These are phyloP conservation scores for Andrena flavipes DNA, from an alignment of 2,888 invertebrate species.

Conservation along the genomic window DNA sequence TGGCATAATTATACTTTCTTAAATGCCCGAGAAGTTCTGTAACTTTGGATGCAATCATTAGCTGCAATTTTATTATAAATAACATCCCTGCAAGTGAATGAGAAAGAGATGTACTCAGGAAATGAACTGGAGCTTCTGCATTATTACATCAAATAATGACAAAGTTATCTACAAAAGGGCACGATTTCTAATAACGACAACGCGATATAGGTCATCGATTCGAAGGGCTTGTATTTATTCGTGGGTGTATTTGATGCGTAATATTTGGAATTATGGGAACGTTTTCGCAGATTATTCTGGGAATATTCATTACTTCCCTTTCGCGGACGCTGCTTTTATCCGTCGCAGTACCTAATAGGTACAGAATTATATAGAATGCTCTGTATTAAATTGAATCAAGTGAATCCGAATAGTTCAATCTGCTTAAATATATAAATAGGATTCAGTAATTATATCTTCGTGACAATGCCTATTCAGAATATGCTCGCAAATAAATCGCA, in stretches of 20 bases:
- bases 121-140: too few relatives aligned
- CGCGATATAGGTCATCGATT: neutral
- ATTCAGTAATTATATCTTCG: neutral
- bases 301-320: neutral
- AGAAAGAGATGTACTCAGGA: too few relatives aligned
- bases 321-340: neutral
- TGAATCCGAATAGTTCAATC: neutral
- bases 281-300: neutral
- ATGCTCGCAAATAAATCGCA: slow-evolving; percentile 40
- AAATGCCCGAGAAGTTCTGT: too few relatives aligned
- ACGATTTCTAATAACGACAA: neutral
- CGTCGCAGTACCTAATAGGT: neutral
- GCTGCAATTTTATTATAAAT: too few relatives aligned
- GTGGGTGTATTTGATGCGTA: neutral
- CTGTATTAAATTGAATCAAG: neutral
- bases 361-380: neutral
- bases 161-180: neutral
- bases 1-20: too few relatives aligned
- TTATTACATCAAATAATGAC: too few relatives aligned
- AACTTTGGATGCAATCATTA: too few relatives aligned
- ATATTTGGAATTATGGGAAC: neutral
- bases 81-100: too few relatives aligned
- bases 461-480: slow-evolving; percentile 33
- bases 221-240: neutral
- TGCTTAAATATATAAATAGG: slow-evolving; percentile 1